These are phyloP conservation scores for Ylistrum balloti DNA, from an alignment of 1,140 invertebrate genomes.

Conservation along the genomic window DNA sequence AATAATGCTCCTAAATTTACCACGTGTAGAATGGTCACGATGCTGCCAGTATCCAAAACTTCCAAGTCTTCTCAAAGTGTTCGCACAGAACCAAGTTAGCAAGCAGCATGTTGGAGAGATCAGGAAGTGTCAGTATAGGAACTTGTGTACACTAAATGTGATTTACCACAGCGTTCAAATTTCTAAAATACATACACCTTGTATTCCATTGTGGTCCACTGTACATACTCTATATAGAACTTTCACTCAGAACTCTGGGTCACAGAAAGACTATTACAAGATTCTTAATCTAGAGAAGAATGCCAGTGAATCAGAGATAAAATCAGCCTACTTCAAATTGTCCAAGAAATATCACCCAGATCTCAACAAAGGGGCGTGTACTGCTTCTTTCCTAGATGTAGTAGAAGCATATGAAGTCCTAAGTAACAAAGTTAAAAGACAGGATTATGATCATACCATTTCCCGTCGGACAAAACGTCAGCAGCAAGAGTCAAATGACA, in stretches of 20 bases:
- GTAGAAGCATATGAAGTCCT: not conserved
- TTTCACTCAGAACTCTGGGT: not conserved
- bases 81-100: too few species aligned
- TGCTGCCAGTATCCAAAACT: too few species aligned
- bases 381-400: not conserved
- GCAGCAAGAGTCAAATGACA: not conserved
- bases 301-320: not conserved
- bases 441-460: not conserved
- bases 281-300: not conserved
- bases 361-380: not conserved
- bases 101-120: too few species aligned
- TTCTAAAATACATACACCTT: not conserved
- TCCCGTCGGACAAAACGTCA: not conserved
- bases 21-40: too few species aligned
- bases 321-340: not conserved
- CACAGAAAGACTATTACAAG: not conserved
- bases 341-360: not conserved
- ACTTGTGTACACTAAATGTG: not conserved
- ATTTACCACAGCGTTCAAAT: not conserved
- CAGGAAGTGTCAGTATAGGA: not conserved
- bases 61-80: too few species aligned
- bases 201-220: not conserved
- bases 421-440: not conserved
- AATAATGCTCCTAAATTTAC: too few species aligned
- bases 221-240: not conserved